Evolutionary conservation across 2,888 invertebrate species (phyloP), one percentile per base, ranked within the genome.

Genomic region (Drosophila formosana): DNA sequence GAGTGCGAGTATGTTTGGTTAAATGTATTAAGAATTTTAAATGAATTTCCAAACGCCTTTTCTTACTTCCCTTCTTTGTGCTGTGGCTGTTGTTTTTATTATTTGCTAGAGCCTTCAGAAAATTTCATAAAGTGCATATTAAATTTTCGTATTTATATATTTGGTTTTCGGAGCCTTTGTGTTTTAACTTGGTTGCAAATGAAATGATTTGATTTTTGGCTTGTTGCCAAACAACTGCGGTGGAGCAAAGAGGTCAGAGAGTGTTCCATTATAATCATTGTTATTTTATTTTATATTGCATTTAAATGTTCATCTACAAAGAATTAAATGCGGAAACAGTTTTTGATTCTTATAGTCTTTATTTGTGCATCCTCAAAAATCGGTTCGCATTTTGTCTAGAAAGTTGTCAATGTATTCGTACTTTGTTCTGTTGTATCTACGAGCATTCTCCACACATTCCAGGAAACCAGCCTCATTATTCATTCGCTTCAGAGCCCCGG

Each of bases 21-120:
- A 79, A 71, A 84, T 76, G 74, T 78, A 78, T 72, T 80, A 75
- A 62, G 72, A 76, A 70, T 47, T 56, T 67, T 25, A 55, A 64
- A 70, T 58, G 50, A 72, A 66, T 75, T 64, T 69, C 26, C 46
- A 34, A 63, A 61, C 63, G 63, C 37, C 49, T 52, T 39, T 45
- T 25, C 43, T 41, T 43, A 13, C 23, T 50, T 43, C 23, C 11
- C 9, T 7, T 43, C 8, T 4, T 41, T 18, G n/a, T 64, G 9
- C 9, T 13, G 11, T 18, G 2, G 2, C 37, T 39, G 45, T 6
- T 39, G 8, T 25, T 41, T 7, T 39, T 45, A 8, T 9, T 46
- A 11, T 41, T 47, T 45, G 64, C 30, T 28, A 39, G 6, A 25
- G 25, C 39, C 50, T 50, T 32, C 18, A 25, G 47, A 41, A 67